Base-by-base conservation (phyloP, 2,888 invertebrate species). In the Pristionchus exspectatus region DNA sequence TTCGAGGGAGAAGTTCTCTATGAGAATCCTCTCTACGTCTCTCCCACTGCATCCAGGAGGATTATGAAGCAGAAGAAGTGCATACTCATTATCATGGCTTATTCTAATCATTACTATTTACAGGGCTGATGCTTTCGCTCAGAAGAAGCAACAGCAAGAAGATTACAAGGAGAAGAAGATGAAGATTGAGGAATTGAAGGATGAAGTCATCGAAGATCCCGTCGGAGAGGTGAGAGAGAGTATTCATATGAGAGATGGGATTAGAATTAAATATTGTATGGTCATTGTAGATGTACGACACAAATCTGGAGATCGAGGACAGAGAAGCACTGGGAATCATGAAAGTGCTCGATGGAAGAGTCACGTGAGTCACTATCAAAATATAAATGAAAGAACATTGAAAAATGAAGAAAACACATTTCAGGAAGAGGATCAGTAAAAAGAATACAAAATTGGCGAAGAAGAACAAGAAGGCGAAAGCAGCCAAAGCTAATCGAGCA, bases 1-100 rank as follows among this genome's bases (percentile, higher is more conserved):
- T 99, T 99, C 96, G 97, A 97, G 90, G 99, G 98, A 9, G 96
- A 77, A 3, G 97, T 98, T 38, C 96, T 99, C 89, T 99, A 98
- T 97, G 97, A 98, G 95, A 99, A 99, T 96, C 96, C 97, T 0
- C 96, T 97, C 93, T 99, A 98, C 95, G 96, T 98, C 0, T 97
- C 98, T 91, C 99, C 99, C 27, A 97, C 98, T 87, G 97, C 97
- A 95, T 87, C 86, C 74, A 89, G 92, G n/a, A 63, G 83, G 33
- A 74, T 88, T 24, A 88, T 88, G 54, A 88, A 88, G 33, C 66
- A 87, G 50, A n/a, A 87, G 87, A 87, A 87, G 87, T 87, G 30
- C 1, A 69, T 2, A 30, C 14, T 9, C 24, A 18, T 14, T 63
- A n/a, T 24, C n/a, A 59, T 59, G 18, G 2, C 24, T 85, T 10